phyloP scores from a whole-genome alignment of 2,888 invertebrate species.

The Ecdyonurus torrentis region DNA sequence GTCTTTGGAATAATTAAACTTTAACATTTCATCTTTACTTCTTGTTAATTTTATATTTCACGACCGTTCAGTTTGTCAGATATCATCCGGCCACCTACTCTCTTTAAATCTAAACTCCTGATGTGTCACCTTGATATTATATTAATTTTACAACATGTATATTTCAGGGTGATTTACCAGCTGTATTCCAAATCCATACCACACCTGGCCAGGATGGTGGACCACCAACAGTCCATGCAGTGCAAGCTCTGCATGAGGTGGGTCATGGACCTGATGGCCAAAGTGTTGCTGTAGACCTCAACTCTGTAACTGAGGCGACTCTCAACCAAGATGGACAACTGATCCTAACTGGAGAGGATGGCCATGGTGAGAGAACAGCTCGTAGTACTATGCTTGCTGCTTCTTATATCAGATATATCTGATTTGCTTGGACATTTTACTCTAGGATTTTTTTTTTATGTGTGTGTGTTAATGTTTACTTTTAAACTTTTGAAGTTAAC shows the following conservation, averaged over 20 bases:
- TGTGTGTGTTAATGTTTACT: too few species aligned
- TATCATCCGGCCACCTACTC: too few species aligned
- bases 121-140: slow-evolving; percentile 11
- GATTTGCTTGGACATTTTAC: too few species aligned
- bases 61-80: too few species aligned
- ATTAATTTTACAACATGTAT: slow-evolving; percentile 36
- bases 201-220: slow-evolving; percentile 26
- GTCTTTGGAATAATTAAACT: too few species aligned
- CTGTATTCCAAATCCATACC: slow-evolving; percentile 29
- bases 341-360: slow-evolving; percentile 88
- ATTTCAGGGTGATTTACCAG: slow-evolving; percentile 19
- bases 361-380: slow-evolving; percentile 44
- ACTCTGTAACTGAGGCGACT: slow-evolving; percentile 76
- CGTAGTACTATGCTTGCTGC: not conserved
- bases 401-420: too few species aligned
- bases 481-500: too few species aligned
- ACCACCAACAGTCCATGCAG: slow-evolving; percentile 24
- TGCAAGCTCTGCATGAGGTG: slow-evolving; percentile 60
- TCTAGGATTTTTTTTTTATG: too few species aligned
- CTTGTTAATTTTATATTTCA: too few species aligned
- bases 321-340: slow-evolving; percentile 87
- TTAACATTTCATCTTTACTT: too few species aligned
- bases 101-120: too few species aligned
- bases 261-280: slow-evolving; percentile 28
- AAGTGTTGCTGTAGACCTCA: slow-evolving; percentile 71